Conservation (phyloP, 2,888 invertebrate genomes). For the Acanthosepion lycidas region DNA sequence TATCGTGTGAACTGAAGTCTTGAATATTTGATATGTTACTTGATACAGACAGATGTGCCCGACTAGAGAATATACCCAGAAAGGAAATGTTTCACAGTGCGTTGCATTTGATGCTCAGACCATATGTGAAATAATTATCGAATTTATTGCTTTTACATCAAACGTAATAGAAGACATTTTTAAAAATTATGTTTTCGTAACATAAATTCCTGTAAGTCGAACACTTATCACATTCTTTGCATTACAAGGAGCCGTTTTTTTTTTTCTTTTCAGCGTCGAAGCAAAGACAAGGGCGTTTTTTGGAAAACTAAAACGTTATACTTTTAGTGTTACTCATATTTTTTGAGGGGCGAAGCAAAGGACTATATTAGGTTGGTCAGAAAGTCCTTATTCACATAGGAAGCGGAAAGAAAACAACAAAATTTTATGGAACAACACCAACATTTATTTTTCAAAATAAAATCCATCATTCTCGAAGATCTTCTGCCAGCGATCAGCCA, state of each 20-base stretch:
- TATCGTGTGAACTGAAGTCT: background rate
- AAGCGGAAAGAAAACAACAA: too few relatives aligned
- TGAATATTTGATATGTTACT: background rate
- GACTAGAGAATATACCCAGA: background rate
- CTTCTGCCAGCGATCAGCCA: too few relatives aligned
- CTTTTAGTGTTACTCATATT: too few relatives aligned
- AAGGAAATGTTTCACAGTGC: background rate
- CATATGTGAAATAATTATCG: background rate
- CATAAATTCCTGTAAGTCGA: background rate
- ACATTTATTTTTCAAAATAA: too few relatives aligned
- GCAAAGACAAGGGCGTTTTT: background rate
- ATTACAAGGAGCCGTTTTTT: background rate
- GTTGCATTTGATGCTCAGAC: background rate
- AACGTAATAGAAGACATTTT: background rate
- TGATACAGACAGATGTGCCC: constrained; percentile 3
- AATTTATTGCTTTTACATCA: background rate
- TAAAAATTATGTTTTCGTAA: background rate
- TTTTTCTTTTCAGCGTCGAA: background rate
- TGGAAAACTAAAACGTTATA: background rate
- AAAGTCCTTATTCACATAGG: too few relatives aligned
- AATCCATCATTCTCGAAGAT: too few relatives aligned
- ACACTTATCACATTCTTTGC: background rate
- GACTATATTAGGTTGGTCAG: too few relatives aligned
- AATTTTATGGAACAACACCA: too few relatives aligned
- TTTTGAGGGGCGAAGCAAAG: too few relatives aligned